Conservation (phyloP, 2,113 vertebrate genomes). For the Podarcis cretensis region DNA sequence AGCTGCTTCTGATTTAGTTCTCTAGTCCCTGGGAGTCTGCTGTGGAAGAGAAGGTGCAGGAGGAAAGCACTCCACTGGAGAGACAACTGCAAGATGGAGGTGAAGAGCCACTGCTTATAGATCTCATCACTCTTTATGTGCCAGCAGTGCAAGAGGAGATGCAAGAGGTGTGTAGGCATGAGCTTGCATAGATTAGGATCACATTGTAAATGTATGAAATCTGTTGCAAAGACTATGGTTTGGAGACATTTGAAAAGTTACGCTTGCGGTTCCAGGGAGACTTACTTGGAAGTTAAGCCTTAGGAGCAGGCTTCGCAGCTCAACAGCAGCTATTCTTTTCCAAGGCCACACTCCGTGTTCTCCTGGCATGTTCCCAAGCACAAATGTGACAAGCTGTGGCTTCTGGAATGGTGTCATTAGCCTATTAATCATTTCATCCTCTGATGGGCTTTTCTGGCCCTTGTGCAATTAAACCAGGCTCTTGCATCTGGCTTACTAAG, state of each 20-base stretch:
- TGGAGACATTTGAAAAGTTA: neutral
- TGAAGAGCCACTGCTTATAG: no score
- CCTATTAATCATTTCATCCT: neutral
- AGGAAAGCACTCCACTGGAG: no score
- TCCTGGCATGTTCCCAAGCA: neutral
- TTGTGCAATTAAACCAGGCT: neutral
- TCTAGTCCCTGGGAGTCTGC: no score
- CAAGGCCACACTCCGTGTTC: neutral
- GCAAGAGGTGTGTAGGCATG: no score
- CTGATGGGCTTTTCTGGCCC: neutral
- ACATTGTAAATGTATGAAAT: neutral
- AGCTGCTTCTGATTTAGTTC: no score
- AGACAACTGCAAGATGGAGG: no score
- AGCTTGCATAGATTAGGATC: neutral
- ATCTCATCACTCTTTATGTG: no score
- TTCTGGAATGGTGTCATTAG: neutral
- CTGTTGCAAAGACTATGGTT: neutral
- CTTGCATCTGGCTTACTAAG: neutral
- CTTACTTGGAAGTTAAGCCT: neutral
- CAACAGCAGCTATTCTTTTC: neutral
- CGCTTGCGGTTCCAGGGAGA: neutral
- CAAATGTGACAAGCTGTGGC: neutral
- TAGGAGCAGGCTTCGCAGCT: neutral
- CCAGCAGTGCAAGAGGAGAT: no score
- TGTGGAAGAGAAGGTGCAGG: no score